Evolutionary conservation across 2,888 invertebrate species (phyloP).

Genomic region (Caprella mutica): DNA sequence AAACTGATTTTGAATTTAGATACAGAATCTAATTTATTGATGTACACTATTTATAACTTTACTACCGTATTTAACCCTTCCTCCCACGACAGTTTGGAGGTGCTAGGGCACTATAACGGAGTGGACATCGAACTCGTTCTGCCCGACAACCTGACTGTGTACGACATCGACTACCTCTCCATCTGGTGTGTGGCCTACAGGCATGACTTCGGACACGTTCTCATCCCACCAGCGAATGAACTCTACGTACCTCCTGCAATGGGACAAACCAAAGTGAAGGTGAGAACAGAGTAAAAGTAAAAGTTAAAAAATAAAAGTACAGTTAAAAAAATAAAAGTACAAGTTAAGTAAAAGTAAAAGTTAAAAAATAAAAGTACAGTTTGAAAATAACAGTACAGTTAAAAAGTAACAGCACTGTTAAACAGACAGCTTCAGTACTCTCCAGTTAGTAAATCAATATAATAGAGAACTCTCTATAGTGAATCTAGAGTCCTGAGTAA

Average conservation of each 20-base stretch:
- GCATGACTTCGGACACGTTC: conserved; percentile 82
- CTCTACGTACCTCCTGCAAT: conserved; percentile 65
- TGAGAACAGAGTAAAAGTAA: conserved; percentile 45
- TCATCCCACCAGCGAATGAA: conserved; percentile 72
- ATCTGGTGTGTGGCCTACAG: conserved; percentile 83
- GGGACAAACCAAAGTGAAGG: conserved; percentile 80
- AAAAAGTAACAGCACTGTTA: too few relatives aligned
- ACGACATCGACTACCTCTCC: conserved; percentile 82
- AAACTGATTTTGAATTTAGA: neutral
- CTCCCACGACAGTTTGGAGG: conserved; percentile 49
- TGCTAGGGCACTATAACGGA: conserved; percentile 73
- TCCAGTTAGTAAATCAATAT: too few relatives aligned
- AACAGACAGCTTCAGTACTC: too few relatives aligned
- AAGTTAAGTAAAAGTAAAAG: neutral
- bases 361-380: neutral
- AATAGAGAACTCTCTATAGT: too few relatives aligned
- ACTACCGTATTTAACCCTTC: neutral
- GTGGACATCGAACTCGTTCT: conserved; percentile 83
- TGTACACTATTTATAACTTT: neutral
- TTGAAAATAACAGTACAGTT: too few relatives aligned
- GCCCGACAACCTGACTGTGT: conserved; percentile 69
- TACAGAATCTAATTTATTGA: neutral
- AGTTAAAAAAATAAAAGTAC: neutral
- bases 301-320: neutral
- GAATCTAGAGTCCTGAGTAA: too few relatives aligned